Evolutionary conservation across 1,140 invertebrate genomes (phyloP).

Genomic region (Drosophila murphyi): DNA sequence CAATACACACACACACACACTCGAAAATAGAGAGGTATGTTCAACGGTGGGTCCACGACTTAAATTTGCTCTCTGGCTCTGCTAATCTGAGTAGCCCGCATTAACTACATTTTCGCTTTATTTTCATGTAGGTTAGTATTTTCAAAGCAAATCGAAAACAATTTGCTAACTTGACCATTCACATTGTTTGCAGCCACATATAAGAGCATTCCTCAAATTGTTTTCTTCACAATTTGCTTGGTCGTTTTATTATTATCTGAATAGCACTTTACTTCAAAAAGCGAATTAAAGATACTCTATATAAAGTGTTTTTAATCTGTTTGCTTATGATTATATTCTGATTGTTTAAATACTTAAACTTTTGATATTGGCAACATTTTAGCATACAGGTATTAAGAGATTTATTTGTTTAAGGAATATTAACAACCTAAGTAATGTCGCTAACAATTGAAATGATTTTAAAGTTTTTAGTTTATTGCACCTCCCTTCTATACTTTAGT

Average conservation of each 20-base stretch:
- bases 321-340: not conserved
- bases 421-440: too few species aligned
- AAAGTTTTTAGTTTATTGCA: too few species aligned
- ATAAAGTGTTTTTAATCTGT: not conserved
- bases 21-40: not conserved
- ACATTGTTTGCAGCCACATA: conserved; percentile 48
- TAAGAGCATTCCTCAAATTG: conserved; percentile 32
- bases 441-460: too few species aligned
- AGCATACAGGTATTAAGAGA: too few species aligned
- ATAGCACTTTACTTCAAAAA: not conserved
- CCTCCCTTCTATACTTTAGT: not conserved
- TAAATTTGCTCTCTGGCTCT: not conserved
- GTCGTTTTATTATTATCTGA: not conserved
- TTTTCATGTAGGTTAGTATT: conserved; percentile 27
- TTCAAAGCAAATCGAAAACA: conserved; percentile 27
- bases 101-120: conserved; percentile 30
- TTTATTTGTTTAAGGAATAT: too few species aligned
- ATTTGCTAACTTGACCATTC: conserved; percentile 33
- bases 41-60: conserved; percentile 8
- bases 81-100: not conserved
- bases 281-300: not conserved
- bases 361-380: not conserved
- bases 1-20: conserved; percentile 2
- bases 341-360: not conserved
- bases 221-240: not conserved